Conservation (phyloP, 2,888 invertebrate genomes). For the Anthrax anthrax region DNA sequence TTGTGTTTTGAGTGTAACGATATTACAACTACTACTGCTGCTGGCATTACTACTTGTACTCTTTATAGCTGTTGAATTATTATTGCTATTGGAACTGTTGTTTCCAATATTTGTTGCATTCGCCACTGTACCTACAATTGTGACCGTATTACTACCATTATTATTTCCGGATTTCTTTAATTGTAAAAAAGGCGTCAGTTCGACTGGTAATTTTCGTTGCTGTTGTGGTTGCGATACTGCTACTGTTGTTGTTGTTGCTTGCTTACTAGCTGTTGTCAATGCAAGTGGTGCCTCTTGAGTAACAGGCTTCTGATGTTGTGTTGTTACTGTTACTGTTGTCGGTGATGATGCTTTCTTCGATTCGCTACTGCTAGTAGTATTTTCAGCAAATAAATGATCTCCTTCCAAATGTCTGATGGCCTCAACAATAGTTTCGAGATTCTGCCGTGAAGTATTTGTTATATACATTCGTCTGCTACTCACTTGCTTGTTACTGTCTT, state of each 20-base stretch:
- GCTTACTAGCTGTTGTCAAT: constrained; percentile 34
- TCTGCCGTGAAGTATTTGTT: constrained; percentile 65
- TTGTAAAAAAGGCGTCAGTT: constrained; percentile 48
- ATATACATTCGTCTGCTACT: constrained; percentile 36
- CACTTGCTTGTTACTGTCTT: neutral
- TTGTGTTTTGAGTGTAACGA: constrained; percentile 26
- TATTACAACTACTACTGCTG: constrained; percentile 17
- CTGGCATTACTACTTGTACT: constrained; percentile 20
- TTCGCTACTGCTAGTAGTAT: neutral
- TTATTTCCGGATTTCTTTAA: constrained; percentile 34
- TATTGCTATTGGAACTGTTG: constrained; percentile 14
- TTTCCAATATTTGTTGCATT: constrained; percentile 2
- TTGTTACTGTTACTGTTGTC: constrained; percentile 10
- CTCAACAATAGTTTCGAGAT: constrained; percentile 95
- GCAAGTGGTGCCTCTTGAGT: constrained; percentile 43
- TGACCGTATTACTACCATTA: constrained; percentile 18
- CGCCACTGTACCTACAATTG: constrained; percentile 18
- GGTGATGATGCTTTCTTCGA: neutral
- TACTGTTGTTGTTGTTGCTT: constrained; percentile 2
- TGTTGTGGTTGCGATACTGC: constrained; percentile 15
- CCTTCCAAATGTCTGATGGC: constrained; percentile 97
- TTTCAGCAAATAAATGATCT: constrained; percentile 77
- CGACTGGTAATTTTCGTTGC: constrained; percentile 39
- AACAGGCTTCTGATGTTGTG: constrained; percentile 7
- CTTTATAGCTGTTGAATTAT: constrained; percentile 4